Percentiles rank a stretch among this genome's conserved stretches.
Conservation (phyloP, 2,797 vertebrate genomes). For the Eutrigla gurnardus region DNA sequence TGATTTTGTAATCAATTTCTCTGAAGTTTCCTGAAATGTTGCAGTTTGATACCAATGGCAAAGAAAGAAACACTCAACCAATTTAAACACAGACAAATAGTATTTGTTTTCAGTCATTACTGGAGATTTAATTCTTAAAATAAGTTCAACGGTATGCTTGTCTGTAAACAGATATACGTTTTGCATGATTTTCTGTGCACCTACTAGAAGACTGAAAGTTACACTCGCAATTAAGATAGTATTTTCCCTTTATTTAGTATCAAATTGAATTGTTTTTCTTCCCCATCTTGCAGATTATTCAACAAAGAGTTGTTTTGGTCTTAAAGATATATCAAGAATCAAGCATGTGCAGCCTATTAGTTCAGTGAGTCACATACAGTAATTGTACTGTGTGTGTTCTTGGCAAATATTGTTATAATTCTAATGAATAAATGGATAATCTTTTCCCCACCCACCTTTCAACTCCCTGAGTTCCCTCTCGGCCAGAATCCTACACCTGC, state of each 20-base stretch:
- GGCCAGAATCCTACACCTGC: constrained; percentile 79
- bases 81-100: background rate
- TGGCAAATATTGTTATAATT: background rate
- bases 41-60: background rate
- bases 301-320: background rate
- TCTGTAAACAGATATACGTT: background rate
- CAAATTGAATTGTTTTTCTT: background rate
- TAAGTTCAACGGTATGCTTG: background rate
- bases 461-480: constrained; percentile 81
- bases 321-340: background rate
- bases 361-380: background rate
- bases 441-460: constrained; percentile 74
- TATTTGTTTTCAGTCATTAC: background rate
- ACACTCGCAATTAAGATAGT: too few species aligned
- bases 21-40: background rate
- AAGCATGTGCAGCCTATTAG: background rate
- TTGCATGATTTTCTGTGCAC: background rate
- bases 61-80: background rate
- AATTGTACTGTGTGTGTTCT: background rate
- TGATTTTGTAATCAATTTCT: background rate
- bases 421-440: background rate
- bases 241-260: background rate
- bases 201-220: background rate
- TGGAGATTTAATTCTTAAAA: background rate
- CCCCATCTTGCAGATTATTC: background rate